Conservation (phyloP, 2,888 invertebrate species). For the Ennomos quercinarius region DNA sequence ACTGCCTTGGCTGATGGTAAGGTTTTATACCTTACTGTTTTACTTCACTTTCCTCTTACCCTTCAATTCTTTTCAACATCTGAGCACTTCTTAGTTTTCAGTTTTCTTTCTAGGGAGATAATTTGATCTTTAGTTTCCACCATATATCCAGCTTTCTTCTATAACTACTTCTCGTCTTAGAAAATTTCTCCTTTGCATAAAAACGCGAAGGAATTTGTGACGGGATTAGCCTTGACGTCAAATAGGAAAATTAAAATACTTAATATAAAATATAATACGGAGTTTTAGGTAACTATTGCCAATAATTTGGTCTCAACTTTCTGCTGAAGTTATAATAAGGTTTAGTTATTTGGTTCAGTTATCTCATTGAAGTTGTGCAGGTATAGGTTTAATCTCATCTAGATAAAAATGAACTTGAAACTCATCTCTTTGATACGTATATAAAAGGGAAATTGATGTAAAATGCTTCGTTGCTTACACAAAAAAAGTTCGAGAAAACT, state of each 20-base stretch:
- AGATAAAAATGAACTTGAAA: neutral
- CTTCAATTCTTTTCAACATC: neutral
- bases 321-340: neutral
- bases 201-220: no score
- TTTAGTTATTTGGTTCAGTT: no score
- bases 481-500: neutral
- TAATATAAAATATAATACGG: slow-evolving; percentile 1
- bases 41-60: neutral
- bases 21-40: slow-evolving; percentile 39
- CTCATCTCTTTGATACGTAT: no score
- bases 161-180: neutral
- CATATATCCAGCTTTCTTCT: no score
- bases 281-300: neutral
- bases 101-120: no score
- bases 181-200: no score
- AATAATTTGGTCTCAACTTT: slow-evolving; percentile 8
- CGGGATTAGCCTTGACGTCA: no score
- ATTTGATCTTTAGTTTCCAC: no score
- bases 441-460: neutral
- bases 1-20: slow-evolving; percentile 71
- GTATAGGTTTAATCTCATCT: neutral
- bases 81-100: no score
- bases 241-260: neutral
- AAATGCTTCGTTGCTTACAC: slow-evolving; percentile 24
- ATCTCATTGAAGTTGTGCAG: no score